Conservation (phyloP, 2,113 vertebrate genomes). For the Periophthalmus modestus region DNA sequence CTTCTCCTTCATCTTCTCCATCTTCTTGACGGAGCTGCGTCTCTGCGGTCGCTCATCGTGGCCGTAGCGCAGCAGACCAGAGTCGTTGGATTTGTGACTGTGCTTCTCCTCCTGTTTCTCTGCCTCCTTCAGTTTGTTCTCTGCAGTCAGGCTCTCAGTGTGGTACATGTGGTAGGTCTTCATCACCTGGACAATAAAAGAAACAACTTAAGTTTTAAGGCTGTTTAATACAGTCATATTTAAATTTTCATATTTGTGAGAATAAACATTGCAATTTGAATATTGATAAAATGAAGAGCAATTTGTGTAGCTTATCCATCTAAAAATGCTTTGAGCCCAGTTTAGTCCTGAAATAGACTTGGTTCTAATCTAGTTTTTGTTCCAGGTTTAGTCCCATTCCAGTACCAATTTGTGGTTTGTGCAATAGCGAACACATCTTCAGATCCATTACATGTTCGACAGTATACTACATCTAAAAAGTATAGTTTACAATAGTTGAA, state of each 20-base stretch:
- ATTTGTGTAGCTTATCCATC: neutral
- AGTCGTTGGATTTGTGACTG: slow-evolving; percentile 90
- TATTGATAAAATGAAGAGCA: too few relatives aligned
- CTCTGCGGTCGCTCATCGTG: slow-evolving; percentile 92
- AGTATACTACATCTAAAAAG: too few relatives aligned
- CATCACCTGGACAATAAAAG: slow-evolving; percentile 85
- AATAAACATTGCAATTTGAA: neutral
- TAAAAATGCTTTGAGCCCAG: neutral
- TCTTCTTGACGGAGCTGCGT: slow-evolving; percentile 95
- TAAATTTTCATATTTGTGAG: too few relatives aligned
- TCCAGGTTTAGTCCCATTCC: too few relatives aligned
- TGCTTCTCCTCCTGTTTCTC: slow-evolving; percentile 99
- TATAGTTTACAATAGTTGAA: too few relatives aligned
- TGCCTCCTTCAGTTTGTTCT: slow-evolving; percentile 96
- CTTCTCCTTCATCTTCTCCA: slow-evolving; percentile 85
- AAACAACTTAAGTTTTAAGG: neutral
- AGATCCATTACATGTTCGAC: neutral
- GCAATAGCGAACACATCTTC: neutral
- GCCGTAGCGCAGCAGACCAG: slow-evolving; percentile 87
- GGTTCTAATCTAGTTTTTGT: too few relatives aligned
- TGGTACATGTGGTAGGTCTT: slow-evolving; percentile 99
- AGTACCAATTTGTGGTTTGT: neutral
- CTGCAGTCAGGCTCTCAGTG: slow-evolving; percentile 90
- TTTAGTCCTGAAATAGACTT: neutral
- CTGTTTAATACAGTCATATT: neutral